phyloP scores from a whole-genome alignment of 1,140 invertebrate species.

The Scaptomyza hsui region DNA sequence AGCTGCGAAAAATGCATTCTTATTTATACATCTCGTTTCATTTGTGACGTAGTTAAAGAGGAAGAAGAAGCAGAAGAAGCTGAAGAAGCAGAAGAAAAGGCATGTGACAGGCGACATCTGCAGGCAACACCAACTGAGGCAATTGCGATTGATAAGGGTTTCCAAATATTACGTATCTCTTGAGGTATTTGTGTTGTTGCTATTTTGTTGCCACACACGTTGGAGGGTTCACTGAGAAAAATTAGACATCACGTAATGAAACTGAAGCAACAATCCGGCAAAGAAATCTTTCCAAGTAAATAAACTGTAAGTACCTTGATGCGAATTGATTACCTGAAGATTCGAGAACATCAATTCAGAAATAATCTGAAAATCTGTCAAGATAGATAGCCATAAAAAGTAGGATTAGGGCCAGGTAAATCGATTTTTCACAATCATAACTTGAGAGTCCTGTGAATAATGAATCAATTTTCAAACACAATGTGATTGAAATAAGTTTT shows the following conservation, averaged over 20 bases:
- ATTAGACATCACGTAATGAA: slow-evolving; percentile 1
- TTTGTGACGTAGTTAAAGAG: background rate
- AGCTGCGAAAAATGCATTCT: slow-evolving; percentile 34
- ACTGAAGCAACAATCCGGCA: background rate
- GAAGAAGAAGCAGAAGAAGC: slow-evolving; percentile 3
- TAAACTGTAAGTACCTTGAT: background rate
- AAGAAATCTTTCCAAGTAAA: background rate
- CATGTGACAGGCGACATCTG: slow-evolving; percentile 28
- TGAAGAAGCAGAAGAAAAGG: background rate
- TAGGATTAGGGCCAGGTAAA: no score
- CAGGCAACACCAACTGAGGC: slow-evolving; percentile 23
- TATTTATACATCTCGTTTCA: background rate
- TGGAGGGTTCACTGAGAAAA: slow-evolving; percentile 12
- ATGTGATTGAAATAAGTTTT: no score
- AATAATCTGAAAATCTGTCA: background rate
- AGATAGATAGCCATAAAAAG: background rate
- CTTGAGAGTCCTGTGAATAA: no score
- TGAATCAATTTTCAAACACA: no score
- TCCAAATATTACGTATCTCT: slow-evolving; percentile 37
- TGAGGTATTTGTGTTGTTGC: slow-evolving; percentile 19
- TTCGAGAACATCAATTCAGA: background rate
- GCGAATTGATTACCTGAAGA: background rate
- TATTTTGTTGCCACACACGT: slow-evolving; percentile 40
- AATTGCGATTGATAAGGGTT: slow-evolving; percentile 59
- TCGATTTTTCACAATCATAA: no score